Evolutionary conservation across 2,113 vertebrate species (phyloP).

Genomic region (Zosterops hypoxanthus): DNA sequence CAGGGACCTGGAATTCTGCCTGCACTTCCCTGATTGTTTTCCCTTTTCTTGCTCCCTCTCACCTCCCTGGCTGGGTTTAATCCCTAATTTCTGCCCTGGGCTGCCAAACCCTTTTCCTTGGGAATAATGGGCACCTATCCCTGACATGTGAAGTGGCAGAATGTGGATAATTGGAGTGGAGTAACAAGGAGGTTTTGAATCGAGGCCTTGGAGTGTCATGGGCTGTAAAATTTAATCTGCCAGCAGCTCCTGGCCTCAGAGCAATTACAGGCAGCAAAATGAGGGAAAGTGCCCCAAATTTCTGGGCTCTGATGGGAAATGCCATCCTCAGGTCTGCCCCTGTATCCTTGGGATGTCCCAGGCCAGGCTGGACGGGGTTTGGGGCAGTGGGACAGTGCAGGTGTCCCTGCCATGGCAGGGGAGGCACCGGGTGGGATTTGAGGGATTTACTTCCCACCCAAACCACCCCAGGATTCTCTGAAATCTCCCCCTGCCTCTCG

Average conservation of each 20-base stretch:
- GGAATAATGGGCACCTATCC: not conserved
- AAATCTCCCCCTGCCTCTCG: not conserved
- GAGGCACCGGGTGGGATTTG: rapidly evolving
- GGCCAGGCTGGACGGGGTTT: not conserved
- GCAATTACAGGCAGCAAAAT: slow-evolving; percentile 35
- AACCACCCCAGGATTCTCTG: not conserved
- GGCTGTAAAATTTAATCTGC: slow-evolving; percentile 47
- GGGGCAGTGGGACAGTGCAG: not conserved
- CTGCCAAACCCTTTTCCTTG: not conserved
- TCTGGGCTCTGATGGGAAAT: not conserved
- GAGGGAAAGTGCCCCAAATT: slow-evolving; percentile 12
- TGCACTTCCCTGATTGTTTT: not conserved
- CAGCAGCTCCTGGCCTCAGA: slow-evolving; percentile 39
- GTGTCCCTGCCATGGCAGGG: not conserved
- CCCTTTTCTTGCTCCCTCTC: not conserved
- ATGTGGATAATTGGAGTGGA: slow-evolving; percentile 6
- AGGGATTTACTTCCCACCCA: not conserved
- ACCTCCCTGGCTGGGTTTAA: not conserved
- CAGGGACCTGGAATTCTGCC: rapidly evolving
- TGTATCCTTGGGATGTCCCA: not conserved
- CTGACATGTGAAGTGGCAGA: not conserved
- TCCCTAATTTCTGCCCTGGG: not conserved
- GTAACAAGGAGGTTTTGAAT: not conserved
- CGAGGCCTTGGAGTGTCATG: slow-evolving; percentile 14
- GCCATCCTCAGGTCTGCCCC: not conserved